Base-by-base conservation (phyloP, 2,888 invertebrate genomes). In the Agrotis ipsilon region DNA sequence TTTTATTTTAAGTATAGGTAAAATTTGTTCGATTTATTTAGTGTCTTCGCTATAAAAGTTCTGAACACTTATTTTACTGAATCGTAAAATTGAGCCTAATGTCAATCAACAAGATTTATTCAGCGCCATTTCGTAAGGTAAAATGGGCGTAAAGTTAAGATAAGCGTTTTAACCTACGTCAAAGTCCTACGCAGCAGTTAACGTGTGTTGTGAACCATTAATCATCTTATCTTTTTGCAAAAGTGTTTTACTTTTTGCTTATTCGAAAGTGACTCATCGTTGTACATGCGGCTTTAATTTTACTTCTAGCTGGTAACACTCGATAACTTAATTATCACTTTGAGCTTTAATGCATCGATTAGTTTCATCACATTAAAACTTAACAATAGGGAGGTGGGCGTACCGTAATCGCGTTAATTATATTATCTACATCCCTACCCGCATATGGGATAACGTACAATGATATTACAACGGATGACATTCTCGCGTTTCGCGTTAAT, bases 401-500 rank as follows among this genome's bases (percentile, higher is more conserved):
- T 79, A 69, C 72, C 74, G 83, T 86, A 88, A 87, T 88, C 77
- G 83, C 63, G 83, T 86, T 90, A 89, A 83, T 82, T 81, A 81
- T 78, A 90, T 88, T 89, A 88, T 83, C 66, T 68, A 84, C 87
- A 82, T 82, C 82, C 75, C 83, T 82, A 80, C 88, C 88, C 89
- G 88, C 82, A 86, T 82, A 72, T 73, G 69, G 80, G 75, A 82
- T 82, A 81, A 82, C 81, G 74, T 83, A 78, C 74, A 80, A 75
- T 86, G 60, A 78, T 80, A 80, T 73, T 71, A 76, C 72, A 73
- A 70, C 69, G 72, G 68, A 82, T 84, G 84, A 77, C 81, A 84
- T 79, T 79, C 75, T 78, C 62, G 84, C 75, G 80, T 81, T 84
- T 85, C 45, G 78, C 75, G 84, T 85, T 85, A 85, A 85, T 82